These are phyloP conservation scores for Tridacna crocea DNA, from an alignment of 2,888 invertebrate genomes.

Conservation along the genomic window DNA sequence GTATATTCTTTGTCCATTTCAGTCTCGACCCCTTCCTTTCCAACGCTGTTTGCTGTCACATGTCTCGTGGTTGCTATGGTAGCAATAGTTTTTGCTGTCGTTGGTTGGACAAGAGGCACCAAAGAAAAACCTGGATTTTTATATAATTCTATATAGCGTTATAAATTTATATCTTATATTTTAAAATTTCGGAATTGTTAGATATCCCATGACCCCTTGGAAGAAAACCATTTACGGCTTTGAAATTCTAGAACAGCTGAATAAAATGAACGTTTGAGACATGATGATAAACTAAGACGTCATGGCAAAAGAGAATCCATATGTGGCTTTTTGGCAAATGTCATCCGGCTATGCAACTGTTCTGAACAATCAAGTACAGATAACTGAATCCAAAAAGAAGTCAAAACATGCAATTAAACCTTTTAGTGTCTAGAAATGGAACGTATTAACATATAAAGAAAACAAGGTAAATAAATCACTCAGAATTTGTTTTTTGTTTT, in stretches of 20 bases:
- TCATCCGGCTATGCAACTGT: no score
- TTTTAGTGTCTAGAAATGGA: no score
- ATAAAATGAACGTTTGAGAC: no score
- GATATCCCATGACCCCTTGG: neutral
- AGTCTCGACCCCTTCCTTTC: slow-evolving; percentile 13
- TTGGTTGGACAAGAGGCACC: slow-evolving; percentile 54
- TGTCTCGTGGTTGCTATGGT: slow-evolving; percentile 52
- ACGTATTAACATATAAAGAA: no score
- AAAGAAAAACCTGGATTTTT: neutral
- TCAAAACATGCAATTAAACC: no score
- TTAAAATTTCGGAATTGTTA: neutral
- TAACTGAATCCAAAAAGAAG: no score
- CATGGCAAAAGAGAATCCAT: no score
- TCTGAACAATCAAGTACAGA: no score
- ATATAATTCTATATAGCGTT: neutral
- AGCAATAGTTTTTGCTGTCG: slow-evolving; percentile 51
- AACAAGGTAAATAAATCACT: no score
- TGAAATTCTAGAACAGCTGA: neutral
- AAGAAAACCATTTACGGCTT: neutral
- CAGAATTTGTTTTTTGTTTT: no score
- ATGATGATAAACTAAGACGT: no score
- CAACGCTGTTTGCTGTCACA: slow-evolving; percentile 46
- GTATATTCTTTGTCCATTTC: neutral
- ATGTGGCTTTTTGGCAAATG: no score
- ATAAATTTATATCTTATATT: neutral